These are phyloP conservation scores for Diorhabda sublineata DNA, from an alignment of 1,140 invertebrate genomes.

Conservation along the genomic window DNA sequence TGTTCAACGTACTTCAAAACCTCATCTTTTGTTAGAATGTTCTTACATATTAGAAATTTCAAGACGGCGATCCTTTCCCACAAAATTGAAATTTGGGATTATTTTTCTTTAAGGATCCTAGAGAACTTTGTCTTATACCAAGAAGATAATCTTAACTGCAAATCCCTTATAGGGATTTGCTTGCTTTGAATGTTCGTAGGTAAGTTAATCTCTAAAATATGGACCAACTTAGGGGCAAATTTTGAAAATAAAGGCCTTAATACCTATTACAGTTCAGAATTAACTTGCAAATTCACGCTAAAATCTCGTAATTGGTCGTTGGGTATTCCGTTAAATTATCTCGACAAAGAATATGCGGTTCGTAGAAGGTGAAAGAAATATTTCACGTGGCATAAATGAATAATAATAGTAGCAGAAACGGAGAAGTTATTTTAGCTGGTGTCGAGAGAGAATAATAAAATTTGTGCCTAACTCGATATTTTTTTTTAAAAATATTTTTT, in stretches of 20 bases:
- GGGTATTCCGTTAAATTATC: not conserved
- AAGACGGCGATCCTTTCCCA: too few species aligned
- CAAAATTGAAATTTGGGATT: too few species aligned
- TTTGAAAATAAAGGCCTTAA: not conserved
- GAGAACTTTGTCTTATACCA: not conserved
- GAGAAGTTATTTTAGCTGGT: too few species aligned
- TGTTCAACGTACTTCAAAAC: too few species aligned
- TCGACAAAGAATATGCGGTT: not conserved
- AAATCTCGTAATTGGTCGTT: not conserved
- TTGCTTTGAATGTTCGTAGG: not conserved
- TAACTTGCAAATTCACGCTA: not conserved
- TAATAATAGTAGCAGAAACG: not conserved
- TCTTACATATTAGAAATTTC: too few species aligned
- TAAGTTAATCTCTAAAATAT: slow-evolving; percentile 1
- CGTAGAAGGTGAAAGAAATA: not conserved
- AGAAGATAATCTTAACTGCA: not conserved
- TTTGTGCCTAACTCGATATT: too few species aligned
- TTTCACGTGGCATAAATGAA: not conserved
- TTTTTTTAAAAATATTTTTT: too few species aligned
- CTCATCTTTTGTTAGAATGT: too few species aligned
- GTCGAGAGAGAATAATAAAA: too few species aligned
- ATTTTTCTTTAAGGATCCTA: too few species aligned
- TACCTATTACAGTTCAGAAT: not conserved
- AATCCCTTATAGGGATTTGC: not conserved
- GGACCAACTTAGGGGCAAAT: slow-evolving; percentile 1